Evolutionary conservation across 2,797 vertebrate genomes (phyloP).

Genomic region (Spea hammondii): DNA sequence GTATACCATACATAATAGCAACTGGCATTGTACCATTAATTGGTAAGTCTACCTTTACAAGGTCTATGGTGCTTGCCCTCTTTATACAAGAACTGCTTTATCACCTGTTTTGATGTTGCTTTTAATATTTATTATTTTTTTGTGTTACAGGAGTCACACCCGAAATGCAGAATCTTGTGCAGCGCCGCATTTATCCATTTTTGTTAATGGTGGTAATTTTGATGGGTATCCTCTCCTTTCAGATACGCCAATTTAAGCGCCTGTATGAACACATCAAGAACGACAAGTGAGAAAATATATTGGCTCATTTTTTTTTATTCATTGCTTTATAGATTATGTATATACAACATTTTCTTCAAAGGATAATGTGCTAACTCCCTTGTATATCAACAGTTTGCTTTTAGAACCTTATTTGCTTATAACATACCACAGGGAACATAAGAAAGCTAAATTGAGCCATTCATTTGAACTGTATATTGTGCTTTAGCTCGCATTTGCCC

Average conservation of each 20-base stretch:
- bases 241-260: conserved; percentile 97
- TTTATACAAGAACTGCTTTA: neutral
- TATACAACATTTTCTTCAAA: no score
- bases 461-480: no score
- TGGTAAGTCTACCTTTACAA: conserved; percentile 63
- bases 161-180: conserved; percentile 96
- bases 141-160: conserved; percentile 81
- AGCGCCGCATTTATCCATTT: conserved; percentile 96
- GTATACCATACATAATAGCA: conserved; percentile 91
- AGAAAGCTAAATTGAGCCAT: no score
- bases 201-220: conserved; percentile 94
- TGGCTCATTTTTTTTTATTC: neutral
- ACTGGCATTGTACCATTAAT: conserved; percentile 85
- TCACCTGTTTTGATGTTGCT: neutral
- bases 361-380: no score
- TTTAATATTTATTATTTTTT: conserved; percentile 15
- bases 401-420: no score
- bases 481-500: no score
- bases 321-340: no score
- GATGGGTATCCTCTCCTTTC: conserved; percentile 94
- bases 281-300: conserved; percentile 84
- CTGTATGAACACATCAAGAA: conserved; percentile 99
- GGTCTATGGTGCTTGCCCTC: neutral
- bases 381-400: no score
- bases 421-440: no score